A percentile compares a stretch with the other conserved stretches of the same genome.
These are phyloP conservation scores for Bembecia ichneumoniformis DNA, from an alignment of 2,888 invertebrate species.

Conservation along the genomic window DNA sequence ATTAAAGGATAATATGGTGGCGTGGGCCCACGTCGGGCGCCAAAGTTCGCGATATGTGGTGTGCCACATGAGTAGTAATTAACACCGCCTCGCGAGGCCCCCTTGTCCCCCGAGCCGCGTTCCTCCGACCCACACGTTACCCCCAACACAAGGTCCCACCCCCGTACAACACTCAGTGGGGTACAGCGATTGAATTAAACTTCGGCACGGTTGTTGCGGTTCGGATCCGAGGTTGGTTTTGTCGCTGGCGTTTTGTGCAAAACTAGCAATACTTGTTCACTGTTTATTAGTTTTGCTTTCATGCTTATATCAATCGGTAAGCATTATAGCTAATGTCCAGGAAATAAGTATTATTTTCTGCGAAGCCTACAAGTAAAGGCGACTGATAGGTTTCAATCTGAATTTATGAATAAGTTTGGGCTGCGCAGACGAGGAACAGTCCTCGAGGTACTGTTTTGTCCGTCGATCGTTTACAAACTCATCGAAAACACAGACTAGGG, in stretches of 20 bases:
- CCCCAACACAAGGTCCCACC: slow-evolving; percentile 12
- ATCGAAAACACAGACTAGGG: too few relatives aligned
- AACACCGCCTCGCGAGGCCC: slow-evolving; percentile 49
- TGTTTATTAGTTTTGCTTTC: slow-evolving; percentile 54
- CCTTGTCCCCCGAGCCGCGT: slow-evolving; percentile 14
- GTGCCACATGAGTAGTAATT: slow-evolving; percentile 68
- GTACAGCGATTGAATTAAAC: slow-evolving; percentile 70
- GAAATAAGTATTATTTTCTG: too few relatives aligned
- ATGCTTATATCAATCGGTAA: slow-evolving; percentile 6
- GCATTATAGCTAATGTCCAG: too few relatives aligned
- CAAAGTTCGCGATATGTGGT: slow-evolving; percentile 69
- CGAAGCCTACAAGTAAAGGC: too few relatives aligned
- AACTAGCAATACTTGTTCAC: slow-evolving; percentile 60
- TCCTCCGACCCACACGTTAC: slow-evolving; percentile 6
- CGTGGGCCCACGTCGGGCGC: slow-evolving; percentile 43
- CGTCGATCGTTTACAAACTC: too few relatives aligned
- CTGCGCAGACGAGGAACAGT: too few relatives aligned
- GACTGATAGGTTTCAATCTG: too few relatives aligned
- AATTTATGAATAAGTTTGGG: too few relatives aligned
- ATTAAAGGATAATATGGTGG: slow-evolving; percentile 52
- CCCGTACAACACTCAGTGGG: slow-evolving; percentile 37
- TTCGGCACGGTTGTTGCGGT: slow-evolving; percentile 67
- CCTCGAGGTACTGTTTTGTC: too few relatives aligned
- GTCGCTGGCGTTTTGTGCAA: slow-evolving; percentile 59
- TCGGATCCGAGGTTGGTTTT: slow-evolving; percentile 61